Evolutionary conservation across 2,113 vertebrate genomes (phyloP), one percentile per base, ranked within the genome.

Genomic region (Sander vitreus): DNA sequence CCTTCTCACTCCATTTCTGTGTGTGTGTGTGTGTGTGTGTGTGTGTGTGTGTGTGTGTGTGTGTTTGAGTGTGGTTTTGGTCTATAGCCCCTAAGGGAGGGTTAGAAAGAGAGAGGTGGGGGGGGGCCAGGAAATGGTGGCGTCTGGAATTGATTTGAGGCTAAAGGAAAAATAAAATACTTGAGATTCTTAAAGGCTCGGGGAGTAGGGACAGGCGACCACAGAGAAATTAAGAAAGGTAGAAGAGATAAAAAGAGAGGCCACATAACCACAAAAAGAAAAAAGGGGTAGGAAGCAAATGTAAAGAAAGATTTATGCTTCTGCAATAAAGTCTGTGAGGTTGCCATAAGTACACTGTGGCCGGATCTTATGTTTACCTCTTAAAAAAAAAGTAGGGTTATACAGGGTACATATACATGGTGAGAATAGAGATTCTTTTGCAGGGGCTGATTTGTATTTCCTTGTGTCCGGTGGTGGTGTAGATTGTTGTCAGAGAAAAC

Each of bases 131-230:
- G 95, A 96, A 95, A 92, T 80, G 43, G 58, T 86, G 80, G 89
- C 78, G 93, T 96, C 95, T 96, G 95, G 95, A 95, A 95, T 91
- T 91, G 92, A 95, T 95, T 94, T 94, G 86, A 94, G 93, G 90
- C 86, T 86, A 88, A 93, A 89, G 91, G 88, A 86, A 95, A 94
- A 95, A 95, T 94, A 93, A 94, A 95, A 96, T 95, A 84, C 83
- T 89, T 95, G 16, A 67, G 89, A 96, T 96, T 95, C 93, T 94
- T 93, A 85, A 82, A 86, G 83, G 88, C 84, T 83, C 30, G 72
- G 82, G 82, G 89, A 88, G 83, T 78, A 48, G 78, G 85, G 89
- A 90, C 89, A 80, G 82, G 89, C 66, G 73, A 87, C 90, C 87
- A 75, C 85, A 90, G 63, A 89, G 84, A 62, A 80, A 74, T 51